Evolutionary conservation across 2,888 invertebrate species (phyloP).

Genomic region (Apotomis betuletana): DNA sequence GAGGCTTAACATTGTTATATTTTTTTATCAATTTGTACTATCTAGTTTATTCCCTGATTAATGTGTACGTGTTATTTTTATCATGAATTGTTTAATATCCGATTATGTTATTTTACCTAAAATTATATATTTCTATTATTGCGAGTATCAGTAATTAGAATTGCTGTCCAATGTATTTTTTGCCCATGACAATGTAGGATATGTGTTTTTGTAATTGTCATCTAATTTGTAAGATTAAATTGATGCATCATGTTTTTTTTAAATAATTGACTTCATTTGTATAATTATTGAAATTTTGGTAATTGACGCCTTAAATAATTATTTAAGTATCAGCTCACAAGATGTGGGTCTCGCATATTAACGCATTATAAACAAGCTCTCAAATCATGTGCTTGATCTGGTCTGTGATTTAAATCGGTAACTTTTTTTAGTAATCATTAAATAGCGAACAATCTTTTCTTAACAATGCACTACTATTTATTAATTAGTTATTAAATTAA

Average conservation of each 20-base stretch:
- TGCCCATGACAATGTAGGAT: slow-evolving; percentile 39
- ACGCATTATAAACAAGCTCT: slow-evolving; percentile 63
- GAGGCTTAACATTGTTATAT: slow-evolving; percentile 40
- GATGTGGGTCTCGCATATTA: not conserved
- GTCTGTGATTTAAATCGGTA: slow-evolving; percentile 79
- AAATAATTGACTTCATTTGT: slow-evolving; percentile 21
- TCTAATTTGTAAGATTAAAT: slow-evolving; percentile 34
- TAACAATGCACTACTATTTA: slow-evolving; percentile 80
- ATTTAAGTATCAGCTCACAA: slow-evolving; percentile 36
- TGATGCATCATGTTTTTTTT: slow-evolving; percentile 10
- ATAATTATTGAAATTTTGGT: slow-evolving; percentile 21
- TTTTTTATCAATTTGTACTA: slow-evolving; percentile 33
- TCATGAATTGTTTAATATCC: slow-evolving; percentile 29
- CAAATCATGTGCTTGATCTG: slow-evolving; percentile 75
- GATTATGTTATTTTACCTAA: slow-evolving; percentile 24
- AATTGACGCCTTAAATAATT: slow-evolving; percentile 32
- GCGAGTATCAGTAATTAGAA: slow-evolving; percentile 15
- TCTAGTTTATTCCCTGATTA: slow-evolving; percentile 37
- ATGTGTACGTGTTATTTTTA: slow-evolving; percentile 30
- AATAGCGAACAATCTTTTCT: slow-evolving; percentile 59
- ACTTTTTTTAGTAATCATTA: slow-evolving; percentile 48
- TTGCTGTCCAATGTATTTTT: slow-evolving; percentile 24
- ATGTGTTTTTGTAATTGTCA: slow-evolving; percentile 29
- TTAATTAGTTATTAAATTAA: slow-evolving; percentile 66
- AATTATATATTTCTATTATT: slow-evolving; percentile 25